Conservation (phyloP, 1,140 invertebrate species). For the Heliconius nattereri region DNA sequence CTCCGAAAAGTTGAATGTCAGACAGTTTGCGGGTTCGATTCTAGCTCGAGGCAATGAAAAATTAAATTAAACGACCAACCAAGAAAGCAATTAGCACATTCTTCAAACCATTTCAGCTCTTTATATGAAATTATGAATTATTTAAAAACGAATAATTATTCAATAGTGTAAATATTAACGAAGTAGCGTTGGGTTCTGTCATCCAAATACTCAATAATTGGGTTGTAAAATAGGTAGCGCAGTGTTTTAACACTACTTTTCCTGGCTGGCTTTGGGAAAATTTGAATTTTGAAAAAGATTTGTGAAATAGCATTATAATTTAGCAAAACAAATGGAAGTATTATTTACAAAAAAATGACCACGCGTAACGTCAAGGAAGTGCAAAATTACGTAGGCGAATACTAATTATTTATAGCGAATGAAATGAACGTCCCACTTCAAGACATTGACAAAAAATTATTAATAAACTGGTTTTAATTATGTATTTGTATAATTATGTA, state of each 20-base stretch:
- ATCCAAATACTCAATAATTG: too few relatives aligned
- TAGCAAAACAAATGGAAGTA: neutral
- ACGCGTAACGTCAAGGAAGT: neutral
- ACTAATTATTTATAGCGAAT: neutral
- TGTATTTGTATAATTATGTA: too few relatives aligned
- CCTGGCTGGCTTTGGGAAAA: too few relatives aligned
- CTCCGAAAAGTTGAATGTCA: neutral
- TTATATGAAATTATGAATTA: neutral
- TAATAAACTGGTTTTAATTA: neutral
- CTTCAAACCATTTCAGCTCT: neutral
- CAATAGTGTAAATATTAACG: too few relatives aligned
- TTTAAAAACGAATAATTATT: too few relatives aligned
- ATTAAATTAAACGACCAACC: too few relatives aligned
- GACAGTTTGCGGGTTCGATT: neutral
- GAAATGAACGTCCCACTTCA: neutral
- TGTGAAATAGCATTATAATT: too few relatives aligned
- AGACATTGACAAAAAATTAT: neutral
- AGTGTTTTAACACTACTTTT: too few relatives aligned
- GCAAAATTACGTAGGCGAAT: neutral
- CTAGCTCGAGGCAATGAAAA: too few relatives aligned
- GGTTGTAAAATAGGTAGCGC: too few relatives aligned
- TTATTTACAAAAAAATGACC: neutral
- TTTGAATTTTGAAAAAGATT: too few relatives aligned
- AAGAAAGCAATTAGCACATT: neutral
- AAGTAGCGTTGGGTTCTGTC: neutral